Conservation (phyloP, 1,140 invertebrate species). For the Trypoxylus dichotomus region DNA sequence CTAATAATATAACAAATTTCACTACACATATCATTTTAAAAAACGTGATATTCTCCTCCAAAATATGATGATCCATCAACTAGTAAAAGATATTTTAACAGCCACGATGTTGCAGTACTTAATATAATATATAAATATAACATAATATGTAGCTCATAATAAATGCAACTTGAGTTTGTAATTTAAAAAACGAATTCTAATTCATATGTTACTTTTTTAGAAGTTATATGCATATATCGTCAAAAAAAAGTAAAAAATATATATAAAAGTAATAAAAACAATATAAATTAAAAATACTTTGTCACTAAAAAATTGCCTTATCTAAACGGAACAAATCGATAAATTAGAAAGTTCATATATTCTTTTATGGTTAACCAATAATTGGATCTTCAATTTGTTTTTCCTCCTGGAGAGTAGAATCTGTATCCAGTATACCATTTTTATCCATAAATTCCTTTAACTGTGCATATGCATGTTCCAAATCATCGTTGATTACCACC, state of each 20-base stretch:
- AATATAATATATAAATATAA: too few species aligned
- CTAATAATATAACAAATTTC: too few species aligned
- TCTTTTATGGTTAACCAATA: neutral
- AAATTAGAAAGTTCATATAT: neutral
- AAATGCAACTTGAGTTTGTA: too few species aligned
- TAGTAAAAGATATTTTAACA: too few species aligned
- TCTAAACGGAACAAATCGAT: neutral
- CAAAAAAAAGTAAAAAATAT: slow-evolving; percentile 1
- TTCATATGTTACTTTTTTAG: too few species aligned
- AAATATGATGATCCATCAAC: too few species aligned
- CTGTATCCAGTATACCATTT: slow-evolving; percentile 33
- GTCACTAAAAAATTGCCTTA: neutral
- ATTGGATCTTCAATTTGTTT: neutral
- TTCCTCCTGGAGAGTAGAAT: neutral
- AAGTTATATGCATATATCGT: too few species aligned
- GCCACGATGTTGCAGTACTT: too few species aligned
- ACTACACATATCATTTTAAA: too few species aligned
- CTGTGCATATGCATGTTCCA: slow-evolving; percentile 84
- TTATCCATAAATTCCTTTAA: slow-evolving; percentile 66
- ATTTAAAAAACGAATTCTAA: too few species aligned
- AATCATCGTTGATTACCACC: slow-evolving; percentile 87
- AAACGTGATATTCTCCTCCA: too few species aligned
- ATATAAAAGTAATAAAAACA: neutral
- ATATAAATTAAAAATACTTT: neutral
- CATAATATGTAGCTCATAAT: too few species aligned